These are phyloP conservation scores for Peromyscus eremicus DNA, from an alignment of 2,797 vertebrate genomes.

Conservation along the genomic window DNA sequence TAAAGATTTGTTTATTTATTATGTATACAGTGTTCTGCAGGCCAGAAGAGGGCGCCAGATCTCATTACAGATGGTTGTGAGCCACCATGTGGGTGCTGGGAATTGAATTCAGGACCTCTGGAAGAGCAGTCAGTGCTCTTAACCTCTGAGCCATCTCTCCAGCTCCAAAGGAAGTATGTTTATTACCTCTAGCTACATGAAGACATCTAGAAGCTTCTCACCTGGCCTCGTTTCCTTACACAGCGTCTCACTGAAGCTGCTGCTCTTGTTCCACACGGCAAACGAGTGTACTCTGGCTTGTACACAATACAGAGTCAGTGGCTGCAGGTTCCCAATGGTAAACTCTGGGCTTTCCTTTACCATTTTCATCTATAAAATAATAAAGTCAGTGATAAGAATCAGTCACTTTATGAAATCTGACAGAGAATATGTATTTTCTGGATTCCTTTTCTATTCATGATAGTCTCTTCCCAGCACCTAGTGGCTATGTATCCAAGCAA, in stretches of 20 bases:
- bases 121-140: too few relatives aligned
- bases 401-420: background rate
- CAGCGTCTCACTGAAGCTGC: slow-evolving; percentile 74
- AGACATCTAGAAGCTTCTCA: background rate
- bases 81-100: too few relatives aligned
- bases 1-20: too few relatives aligned
- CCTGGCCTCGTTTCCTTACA: slow-evolving; percentile 83
- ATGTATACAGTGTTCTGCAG: too few relatives aligned
- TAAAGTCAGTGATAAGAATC: background rate
- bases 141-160: too few relatives aligned
- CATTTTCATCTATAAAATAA: slow-evolving; percentile 65
- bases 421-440: background rate
- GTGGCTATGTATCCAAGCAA: background rate
- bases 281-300: slow-evolving; percentile 41
- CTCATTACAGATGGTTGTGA: too few relatives aligned
- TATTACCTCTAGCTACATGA: background rate
- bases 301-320: slow-evolving; percentile 83
- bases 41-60: too few relatives aligned
- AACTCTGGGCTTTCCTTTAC: slow-evolving; percentile 57
- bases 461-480: background rate
- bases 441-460: background rate
- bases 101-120: too few relatives aligned
- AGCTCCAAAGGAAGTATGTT: background rate
- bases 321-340: slow-evolving; percentile 56
- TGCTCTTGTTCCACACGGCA: slow-evolving; percentile 65